Base-by-base conservation (phyloP, 2,888 invertebrate genomes). In the Nomada lathburiana region DNA sequence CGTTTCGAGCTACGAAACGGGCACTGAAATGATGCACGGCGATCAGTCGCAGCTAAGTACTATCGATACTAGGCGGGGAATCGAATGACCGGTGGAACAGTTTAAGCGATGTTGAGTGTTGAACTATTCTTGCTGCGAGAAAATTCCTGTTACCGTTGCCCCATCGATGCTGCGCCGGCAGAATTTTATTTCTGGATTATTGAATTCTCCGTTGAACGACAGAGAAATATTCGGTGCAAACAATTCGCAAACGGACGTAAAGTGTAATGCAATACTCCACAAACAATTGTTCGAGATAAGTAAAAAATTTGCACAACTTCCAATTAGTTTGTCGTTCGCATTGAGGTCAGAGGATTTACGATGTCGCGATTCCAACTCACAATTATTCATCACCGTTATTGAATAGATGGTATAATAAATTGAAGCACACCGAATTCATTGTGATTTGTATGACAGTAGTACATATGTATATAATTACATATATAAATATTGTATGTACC, bases 1-100 rank as follows among this genome's bases (percentile, higher is more conserved):
- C 62, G 36, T 63, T 75, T 44, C 13, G 20, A 44, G 23, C 29
- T 23, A 67, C 26, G 26, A 50, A 68, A 72, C 50, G 50, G 50
- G 13, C 55, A 55, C 2, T 29, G 53, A 3, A 29, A 71, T 13
- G 60, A 63, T 62, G 36, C 62, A 16, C 44, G 18, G 20, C 10
- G 13, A 36, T 18, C 5, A 29, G 3, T 10, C 2, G 9, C 26
- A 20, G n/a, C 29, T 23, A 23, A 70, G 36, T 62, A 63, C 55
- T n/a, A 55, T 57, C n/a, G 23, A 52, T 20, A 36, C 52, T 44
- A 67, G 20, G n/a, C 18, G 16, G 29, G 62, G 44, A 63, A 68
- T 68, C 63, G 63, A 52, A 42, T 26, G 20, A 20, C 42, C 44
- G 10, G 65, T 10, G 47, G 36, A n/a, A n/a, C 42, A 62, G 26